phyloP scores from a whole-genome alignment of 2,113 vertebrate species.

The Anolis carolinensis region DNA sequence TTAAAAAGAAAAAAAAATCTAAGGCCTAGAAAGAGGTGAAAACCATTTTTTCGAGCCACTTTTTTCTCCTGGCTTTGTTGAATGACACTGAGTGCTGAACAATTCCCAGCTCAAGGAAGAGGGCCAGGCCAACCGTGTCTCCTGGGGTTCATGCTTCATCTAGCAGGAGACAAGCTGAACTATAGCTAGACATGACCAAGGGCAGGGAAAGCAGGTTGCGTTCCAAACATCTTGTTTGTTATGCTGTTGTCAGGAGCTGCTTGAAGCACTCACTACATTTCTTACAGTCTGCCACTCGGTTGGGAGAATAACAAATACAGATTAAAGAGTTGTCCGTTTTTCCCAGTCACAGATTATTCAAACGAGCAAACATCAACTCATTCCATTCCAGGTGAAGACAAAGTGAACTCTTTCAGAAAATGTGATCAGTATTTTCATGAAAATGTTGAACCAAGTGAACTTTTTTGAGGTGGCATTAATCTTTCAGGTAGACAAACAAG shows the following conservation, averaged over 20 bases:
- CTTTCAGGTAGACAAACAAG: not conserved
- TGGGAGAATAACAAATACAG: not conserved
- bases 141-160: conserved; percentile 62
- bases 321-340: conserved; percentile 33
- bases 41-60: not conserved
- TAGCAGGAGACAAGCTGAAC: conserved; percentile 64
- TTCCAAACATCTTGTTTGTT: conserved; percentile 49
- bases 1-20: not conserved
- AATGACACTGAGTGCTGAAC: conserved; percentile 24
- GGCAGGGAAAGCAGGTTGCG: conserved; percentile 47
- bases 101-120: conserved; percentile 31
- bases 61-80: conserved; percentile 38
- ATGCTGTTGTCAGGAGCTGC: conserved; percentile 40
- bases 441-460: not conserved
- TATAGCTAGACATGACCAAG: conserved; percentile 50
- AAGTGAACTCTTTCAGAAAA: not conserved
- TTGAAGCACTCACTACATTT: conserved; percentile 21
- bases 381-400: fast-evolving
- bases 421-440: not conserved
- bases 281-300: conserved; percentile 20
- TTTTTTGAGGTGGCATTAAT: not conserved
- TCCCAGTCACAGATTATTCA: not conserved
- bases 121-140: conserved; percentile 28
- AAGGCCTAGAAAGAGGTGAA: conserved; percentile 16
- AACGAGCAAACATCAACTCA: fast-evolving